A percentile compares a stretch with the other conserved stretches of the same genome.
phyloP scores from a whole-genome alignment of 2,113 vertebrate genomes.

The Paedocypris sp. region DNA sequence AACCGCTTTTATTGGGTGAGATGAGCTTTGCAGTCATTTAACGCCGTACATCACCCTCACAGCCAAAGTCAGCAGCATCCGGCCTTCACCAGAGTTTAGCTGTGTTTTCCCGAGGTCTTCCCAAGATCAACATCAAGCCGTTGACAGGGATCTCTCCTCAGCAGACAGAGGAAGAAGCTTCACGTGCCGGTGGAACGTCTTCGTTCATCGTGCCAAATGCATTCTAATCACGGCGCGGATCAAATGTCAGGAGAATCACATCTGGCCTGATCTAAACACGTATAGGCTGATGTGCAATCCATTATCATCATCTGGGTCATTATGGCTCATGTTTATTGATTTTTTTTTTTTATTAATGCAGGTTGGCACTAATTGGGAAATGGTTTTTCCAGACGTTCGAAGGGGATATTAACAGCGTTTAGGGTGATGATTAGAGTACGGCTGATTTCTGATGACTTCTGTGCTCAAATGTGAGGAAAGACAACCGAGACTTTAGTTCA shows the following conservation, averaged over 20 bases:
- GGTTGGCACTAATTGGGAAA: no score
- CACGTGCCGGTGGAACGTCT: conserved; percentile 12
- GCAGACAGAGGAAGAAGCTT: conserved; percentile 4
- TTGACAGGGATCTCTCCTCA: conserved; percentile 26
- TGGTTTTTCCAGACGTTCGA: no score
- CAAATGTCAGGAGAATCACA: background rate
- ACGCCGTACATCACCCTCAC: background rate
- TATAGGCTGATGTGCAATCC: no score
- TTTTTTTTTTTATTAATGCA: no score
- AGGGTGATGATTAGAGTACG: no score
- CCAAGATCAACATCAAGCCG: conserved; percentile 29
- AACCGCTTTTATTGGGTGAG: background rate
- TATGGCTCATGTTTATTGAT: no score
- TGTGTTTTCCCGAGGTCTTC: conserved; percentile 22
- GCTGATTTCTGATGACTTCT: no score
- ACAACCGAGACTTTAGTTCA: no score
- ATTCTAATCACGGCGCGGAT: background rate
- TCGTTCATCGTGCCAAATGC: background rate
- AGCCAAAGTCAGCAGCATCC: conserved; percentile 9
- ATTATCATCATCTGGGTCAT: no score
- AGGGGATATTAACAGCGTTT: no score
- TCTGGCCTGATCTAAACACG: background rate
- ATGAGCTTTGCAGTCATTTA: conserved; percentile 11
- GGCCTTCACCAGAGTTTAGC: conserved; percentile 4
- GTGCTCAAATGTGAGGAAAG: no score